Base-by-base conservation (phyloP, 1,140 invertebrate genomes). In the Bathynomus jamesi region DNA sequence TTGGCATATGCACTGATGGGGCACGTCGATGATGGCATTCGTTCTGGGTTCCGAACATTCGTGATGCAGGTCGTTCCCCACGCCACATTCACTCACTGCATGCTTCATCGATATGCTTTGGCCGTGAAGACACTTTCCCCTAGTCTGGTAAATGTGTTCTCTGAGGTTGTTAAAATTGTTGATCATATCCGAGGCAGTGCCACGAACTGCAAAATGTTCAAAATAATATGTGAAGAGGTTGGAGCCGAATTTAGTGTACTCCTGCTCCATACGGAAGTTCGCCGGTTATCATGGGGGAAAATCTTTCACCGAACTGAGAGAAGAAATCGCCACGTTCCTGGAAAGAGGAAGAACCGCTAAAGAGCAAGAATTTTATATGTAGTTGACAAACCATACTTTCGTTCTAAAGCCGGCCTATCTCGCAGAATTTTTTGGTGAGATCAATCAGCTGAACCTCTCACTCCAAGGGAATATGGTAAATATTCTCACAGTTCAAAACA, bases 81-180 rank as follows among this genome's bases (percentile, higher is more conserved):
- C n/a, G n/a, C n/a, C n/a, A 46, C 63, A 72, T 28, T 69, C 40
- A 40, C 60, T 31, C 25, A 64, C 29, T 69, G 67, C 25, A 53
- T 69, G 21, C 7, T 61, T 29, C 60, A 69, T 69, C 68, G 3
- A 60, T 74, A 28, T 32, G 69, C 29, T 53, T 74, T 71, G 32
- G 0, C 68, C 30, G 53, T n/a, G 28, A 65, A 69, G 60, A 27
- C 27, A 53, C 64, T 69, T 25, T 21, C 40, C 46, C 29, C 11
- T 69, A 11, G 30, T 70, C 61, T 67, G 66, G 71, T 74, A 17
- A 32, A 29, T 31, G 68, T 62, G 7, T 62, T 69, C 25, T 28
- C 21, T 3, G 24, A 28, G 21, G 60, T 69, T 5, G 60, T 69
- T 28, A 69, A 69, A 4, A 68, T 53, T 1, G 67, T 68, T 53